Evolutionary conservation across 1,140 invertebrate species (phyloP).

Genomic region (Hylaeus volcanicus): DNA sequence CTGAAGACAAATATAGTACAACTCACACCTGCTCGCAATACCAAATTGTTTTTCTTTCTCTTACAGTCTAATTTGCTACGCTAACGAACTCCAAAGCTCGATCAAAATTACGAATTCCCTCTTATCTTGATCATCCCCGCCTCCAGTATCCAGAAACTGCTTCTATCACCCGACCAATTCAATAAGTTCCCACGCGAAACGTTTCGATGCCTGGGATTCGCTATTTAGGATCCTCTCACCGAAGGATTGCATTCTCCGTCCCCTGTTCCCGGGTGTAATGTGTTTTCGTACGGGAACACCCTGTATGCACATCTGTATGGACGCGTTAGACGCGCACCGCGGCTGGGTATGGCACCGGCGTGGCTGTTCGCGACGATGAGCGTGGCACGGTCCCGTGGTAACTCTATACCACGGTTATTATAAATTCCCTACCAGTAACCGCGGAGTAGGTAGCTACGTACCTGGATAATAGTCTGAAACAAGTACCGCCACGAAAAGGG

Average conservation of each 20-base stretch:
- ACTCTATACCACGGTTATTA: conserved; percentile 72
- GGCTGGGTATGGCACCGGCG: conserved; percentile 8
- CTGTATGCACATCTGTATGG: conserved; percentile 13
- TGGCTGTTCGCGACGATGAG: conserved; percentile 57
- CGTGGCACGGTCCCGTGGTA: conserved; percentile 56
- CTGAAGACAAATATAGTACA: too few relatives aligned
- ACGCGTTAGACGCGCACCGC: neutral
- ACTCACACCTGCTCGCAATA: too few relatives aligned
- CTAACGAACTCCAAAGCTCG: too few relatives aligned
- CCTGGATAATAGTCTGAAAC: conserved; percentile 74
- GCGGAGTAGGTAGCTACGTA: conserved; percentile 66
- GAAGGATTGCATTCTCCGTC: conserved; percentile 51
- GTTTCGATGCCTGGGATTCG: neutral
- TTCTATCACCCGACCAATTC: neutral
- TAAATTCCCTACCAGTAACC: conserved; percentile 74
- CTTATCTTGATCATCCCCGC: too few relatives aligned
- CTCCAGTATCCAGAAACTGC: too few relatives aligned
- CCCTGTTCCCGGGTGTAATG: conserved; percentile 24
- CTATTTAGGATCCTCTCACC: neutral
- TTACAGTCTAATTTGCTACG: too few relatives aligned
- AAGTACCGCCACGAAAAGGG: conserved; percentile 73
- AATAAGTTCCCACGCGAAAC: neutral
- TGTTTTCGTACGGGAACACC: neutral
- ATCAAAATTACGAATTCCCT: too few relatives aligned
- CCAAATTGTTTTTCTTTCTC: too few relatives aligned